Conservation (phyloP, 1,140 invertebrate species). For the Propsilocerus akamusi region DNA sequence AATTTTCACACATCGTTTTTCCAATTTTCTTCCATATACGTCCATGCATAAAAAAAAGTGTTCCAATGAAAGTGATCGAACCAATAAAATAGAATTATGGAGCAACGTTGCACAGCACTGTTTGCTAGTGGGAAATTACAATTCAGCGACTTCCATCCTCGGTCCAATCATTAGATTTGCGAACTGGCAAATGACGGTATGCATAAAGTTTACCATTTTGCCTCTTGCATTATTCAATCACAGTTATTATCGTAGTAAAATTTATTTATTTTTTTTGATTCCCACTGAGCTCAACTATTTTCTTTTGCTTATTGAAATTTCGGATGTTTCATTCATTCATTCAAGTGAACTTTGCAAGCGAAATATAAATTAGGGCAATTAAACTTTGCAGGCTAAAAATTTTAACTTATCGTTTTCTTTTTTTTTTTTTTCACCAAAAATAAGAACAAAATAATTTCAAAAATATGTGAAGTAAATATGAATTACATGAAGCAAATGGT, state of each 20-base stretch:
- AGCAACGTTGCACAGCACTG: slow-evolving; percentile 19
- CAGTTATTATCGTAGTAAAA: not conserved
- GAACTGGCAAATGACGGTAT: slow-evolving; percentile 22
- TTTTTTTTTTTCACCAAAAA: too few species aligned
- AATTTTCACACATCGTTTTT: not conserved
- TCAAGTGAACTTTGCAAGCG: not conserved
- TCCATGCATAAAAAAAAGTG: slow-evolving; percentile 9
- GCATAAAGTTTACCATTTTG: slow-evolving; percentile 4
- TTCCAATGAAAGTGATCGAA: slow-evolving; percentile 14
- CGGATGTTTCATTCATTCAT: not conserved
- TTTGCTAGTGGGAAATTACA: slow-evolving; percentile 18
- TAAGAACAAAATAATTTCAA: too few species aligned
- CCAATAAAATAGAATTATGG: slow-evolving; percentile 17
- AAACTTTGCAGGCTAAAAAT: too few species aligned
- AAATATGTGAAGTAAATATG: too few species aligned
- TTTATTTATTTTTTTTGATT: not conserved
- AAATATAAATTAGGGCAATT: too few species aligned
- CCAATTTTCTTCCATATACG: not conserved
- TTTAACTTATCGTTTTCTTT: too few species aligned
- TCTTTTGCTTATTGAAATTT: not conserved
- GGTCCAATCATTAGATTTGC: slow-evolving; percentile 21
- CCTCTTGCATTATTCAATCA: not conserved
- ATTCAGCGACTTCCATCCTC: slow-evolving; percentile 19
- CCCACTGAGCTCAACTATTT: not conserved
- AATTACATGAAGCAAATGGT: too few species aligned